Percentiles rank a stretch among this genome's conserved stretches.
These are phyloP conservation scores for Pediacus dermestoides DNA, from an alignment of 2,888 invertebrate species.

Conservation along the genomic window DNA sequence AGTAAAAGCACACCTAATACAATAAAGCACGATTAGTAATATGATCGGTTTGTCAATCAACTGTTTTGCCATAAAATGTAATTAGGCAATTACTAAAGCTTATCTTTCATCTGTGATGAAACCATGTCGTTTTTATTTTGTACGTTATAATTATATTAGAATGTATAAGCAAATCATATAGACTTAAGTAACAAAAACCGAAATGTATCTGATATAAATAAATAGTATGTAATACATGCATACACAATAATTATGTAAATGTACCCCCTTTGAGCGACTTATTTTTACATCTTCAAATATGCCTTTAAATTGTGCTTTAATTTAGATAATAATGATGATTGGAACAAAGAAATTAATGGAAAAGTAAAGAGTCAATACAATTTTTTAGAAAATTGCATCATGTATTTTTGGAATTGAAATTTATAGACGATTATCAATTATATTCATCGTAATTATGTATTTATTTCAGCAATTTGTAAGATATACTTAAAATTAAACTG, in stretches of 20 bases:
- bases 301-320: conserved; percentile 22
- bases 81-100: conserved; percentile 31
- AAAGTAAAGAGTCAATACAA: neutral
- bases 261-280: too few species aligned
- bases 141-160: conserved; percentile 24
- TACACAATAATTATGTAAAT: conserved; percentile 11
- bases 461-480: conserved; percentile 28
- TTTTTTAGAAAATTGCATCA: conserved; percentile 15
- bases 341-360: conserved; percentile 2
- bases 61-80: conserved; percentile 31
- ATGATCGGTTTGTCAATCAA: conserved; percentile 16
- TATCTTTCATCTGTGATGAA: conserved; percentile 35
- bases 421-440: conserved; percentile 20
- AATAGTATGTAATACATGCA: conserved; percentile 11
- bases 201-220: too few species aligned
- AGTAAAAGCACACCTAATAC: too few species aligned
- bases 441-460: conserved; percentile 17
- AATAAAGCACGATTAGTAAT: too few species aligned
- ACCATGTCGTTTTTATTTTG: conserved; percentile 23
- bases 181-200: too few species aligned
- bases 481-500: conserved; percentile 23
- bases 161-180: too few species aligned
- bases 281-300: conserved; percentile 11
- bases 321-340: conserved; percentile 16
- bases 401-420: conserved; percentile 30